Evolutionary conservation across 2,797 vertebrate species (phyloP), one percentile per base, ranked within the genome.

Genomic region (Lagocephalus sceleratus): DNA sequence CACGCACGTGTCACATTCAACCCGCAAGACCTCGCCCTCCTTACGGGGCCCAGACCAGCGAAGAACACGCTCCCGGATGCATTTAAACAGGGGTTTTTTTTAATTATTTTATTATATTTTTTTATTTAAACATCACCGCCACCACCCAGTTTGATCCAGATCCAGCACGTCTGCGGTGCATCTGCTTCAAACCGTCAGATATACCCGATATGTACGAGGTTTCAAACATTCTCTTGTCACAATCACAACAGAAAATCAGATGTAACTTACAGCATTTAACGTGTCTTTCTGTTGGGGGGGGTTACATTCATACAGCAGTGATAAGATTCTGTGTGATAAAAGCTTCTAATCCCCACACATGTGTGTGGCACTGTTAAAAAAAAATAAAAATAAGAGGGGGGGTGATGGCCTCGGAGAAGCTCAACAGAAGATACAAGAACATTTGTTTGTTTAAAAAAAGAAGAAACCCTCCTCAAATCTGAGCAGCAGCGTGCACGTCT

Each of bases 291-390:
- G 25, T 51, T 23, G n/a, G 68, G 50, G 51, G 70, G 68, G 59
- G 56, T 60, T 73, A 52, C 55, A 35, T 6, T 35, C 38, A 61
- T 60, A 61, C 15, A 60, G 47, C 42, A 54, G 47, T 47, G 57
- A 56, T 40, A 73, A 62, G 57, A n/a, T n/a, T n/a, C n/a, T n/a
- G n/a, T 76, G 60, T 60, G 65, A 71, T 85, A 73, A 85, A 81
- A 81, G 81, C 73, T 75, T 83, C 79, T 85, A 85, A 86, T 86
- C 87, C 87, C 81, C 51, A 65, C 57, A 77, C 81, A 86, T 87
- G 83, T 84, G 82, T 81, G 73, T 51, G 47, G 75, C 29, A 32
- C 10, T 32, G 29, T 61, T 66, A 78, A 53, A 69, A 51, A 60
- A 76, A 59, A 64, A 54, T 39, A 57, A 65, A 41, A 29, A 9